Base-by-base conservation (phyloP, 1,140 invertebrate species). In the Calephelis virginiensis region DNA sequence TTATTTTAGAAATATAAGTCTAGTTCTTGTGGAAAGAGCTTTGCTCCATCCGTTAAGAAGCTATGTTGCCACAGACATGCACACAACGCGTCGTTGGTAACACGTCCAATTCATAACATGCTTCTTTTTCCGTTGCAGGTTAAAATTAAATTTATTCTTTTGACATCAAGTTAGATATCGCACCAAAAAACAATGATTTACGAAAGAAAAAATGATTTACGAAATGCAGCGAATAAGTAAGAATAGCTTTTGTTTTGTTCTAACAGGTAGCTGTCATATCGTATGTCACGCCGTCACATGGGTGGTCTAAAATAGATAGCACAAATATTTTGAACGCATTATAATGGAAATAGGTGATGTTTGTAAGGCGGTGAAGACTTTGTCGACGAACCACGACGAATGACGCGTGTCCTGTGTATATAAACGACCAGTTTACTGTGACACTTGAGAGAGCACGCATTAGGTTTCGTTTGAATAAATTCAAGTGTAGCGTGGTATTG, bases 301-400 rank as follows among this genome's bases (percentile, higher is more conserved):
- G 88, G 88, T 90, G 88, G 88, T 90, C 88, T 70, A 47, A 71
- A 74, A 77, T 77, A 79, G 78, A 86, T 84, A 81, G 80, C 82
- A 85, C 77, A 82, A 85, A 87, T 80, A 87, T 86, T 84, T 89
- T 82, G 77, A 82, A 75, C 77, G 82, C 72, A 88, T 90, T 90
- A 86, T 90, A 74, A 90, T 90, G 86, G 78, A 80, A 89, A 90
- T 90, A 72, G 69, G 77, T 73, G 72, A 76, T 77, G 80, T 76
- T 72, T 76, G 77, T 75, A 72, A 75, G 73, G 71, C 73, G 70
- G 78, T 69, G 66, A 71, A 68, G 70, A 70, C 74, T 78, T 88
- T 90, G 85, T 90, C 69, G 38, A 62, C 69, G 59, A 64, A 87
- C 77, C 87, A 87, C 78, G 80, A 89, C 87, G 72, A 86, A 90